These are phyloP conservation scores for Diploscapter pachys DNA, from an alignment of 1,140 invertebrate genomes.

Conservation along the genomic window DNA sequence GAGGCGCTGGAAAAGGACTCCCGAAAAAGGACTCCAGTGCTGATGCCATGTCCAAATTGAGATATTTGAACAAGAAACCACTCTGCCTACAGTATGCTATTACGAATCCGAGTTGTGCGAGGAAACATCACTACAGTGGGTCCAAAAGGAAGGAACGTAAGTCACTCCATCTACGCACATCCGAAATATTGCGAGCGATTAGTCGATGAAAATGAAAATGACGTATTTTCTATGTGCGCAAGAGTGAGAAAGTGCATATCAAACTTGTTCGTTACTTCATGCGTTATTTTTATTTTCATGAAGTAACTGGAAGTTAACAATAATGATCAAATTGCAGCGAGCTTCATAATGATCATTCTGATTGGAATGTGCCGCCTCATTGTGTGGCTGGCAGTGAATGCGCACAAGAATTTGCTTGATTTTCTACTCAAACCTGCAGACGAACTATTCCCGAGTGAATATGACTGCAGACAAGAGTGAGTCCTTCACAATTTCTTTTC, in stretches of 20 bases:
- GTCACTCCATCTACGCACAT: not conserved
- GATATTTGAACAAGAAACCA: constrained; percentile 43
- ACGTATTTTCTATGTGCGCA: too few species aligned
- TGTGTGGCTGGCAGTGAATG: constrained; percentile 2
- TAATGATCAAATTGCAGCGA: constrained; percentile 3
- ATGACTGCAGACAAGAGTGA: constrained; percentile 13
- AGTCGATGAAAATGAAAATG: too few species aligned
- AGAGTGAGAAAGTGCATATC: not conserved
- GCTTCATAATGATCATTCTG: constrained; percentile 15
- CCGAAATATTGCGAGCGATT: not conserved
- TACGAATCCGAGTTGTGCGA: constrained; percentile 11
- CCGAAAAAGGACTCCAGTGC: constrained; percentile 16
- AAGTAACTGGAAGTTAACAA: not conserved
- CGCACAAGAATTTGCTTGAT: constrained; percentile 28
- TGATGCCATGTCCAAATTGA: constrained; percentile 26
- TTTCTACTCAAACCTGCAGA: constrained; percentile 38
- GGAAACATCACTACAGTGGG: constrained; percentile 10
- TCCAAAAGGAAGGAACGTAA: constrained; percentile 33
- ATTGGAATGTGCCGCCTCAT: constrained; percentile 18
- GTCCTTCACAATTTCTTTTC: not conserved
- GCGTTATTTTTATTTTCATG: not conserved
- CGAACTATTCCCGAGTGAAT: constrained; percentile 27
- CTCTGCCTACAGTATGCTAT: constrained; percentile 46
- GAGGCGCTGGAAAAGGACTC: not conserved
- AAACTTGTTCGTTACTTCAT: too few species aligned